These are phyloP conservation scores for Platysteira castanea DNA, from an alignment of 2,113 vertebrate species.

Conservation along the genomic window DNA sequence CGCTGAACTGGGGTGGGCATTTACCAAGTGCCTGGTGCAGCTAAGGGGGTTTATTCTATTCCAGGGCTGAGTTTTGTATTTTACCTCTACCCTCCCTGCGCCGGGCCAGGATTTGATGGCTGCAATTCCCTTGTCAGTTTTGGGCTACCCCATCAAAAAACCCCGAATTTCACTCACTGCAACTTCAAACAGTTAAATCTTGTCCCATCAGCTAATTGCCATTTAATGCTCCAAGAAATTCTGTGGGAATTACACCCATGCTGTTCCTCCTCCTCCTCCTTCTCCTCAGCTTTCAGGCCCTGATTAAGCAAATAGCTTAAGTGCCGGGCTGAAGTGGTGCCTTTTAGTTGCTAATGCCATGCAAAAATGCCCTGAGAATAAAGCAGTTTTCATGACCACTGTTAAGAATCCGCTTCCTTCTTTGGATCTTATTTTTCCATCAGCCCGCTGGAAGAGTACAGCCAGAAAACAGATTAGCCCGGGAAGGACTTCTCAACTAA, in stretches of 20 bases:
- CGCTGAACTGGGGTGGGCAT: background rate
- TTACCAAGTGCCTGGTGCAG: background rate
- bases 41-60: background rate
- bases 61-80: background rate
- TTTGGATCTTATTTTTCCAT: constrained; percentile 9
- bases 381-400: background rate
- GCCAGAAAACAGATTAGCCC: constrained; percentile 5
- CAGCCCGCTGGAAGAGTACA: constrained; percentile 1
- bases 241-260: background rate
- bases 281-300: background rate
- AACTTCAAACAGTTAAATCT: background rate
- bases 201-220: background rate
- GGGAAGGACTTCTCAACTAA: background rate
- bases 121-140: background rate
- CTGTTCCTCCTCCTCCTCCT: constrained; percentile 18
- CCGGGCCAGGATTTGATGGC: background rate
- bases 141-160: background rate
- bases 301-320: constrained; percentile 32
- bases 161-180: background rate
- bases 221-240: background rate
- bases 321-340: background rate
- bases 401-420: constrained; percentile 14
- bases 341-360: constrained; percentile 40
- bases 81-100: background rate
- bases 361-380: background rate